phyloP scores from a whole-genome alignment of 2,888 invertebrate genomes.

The Uloborus plumipes region DNA sequence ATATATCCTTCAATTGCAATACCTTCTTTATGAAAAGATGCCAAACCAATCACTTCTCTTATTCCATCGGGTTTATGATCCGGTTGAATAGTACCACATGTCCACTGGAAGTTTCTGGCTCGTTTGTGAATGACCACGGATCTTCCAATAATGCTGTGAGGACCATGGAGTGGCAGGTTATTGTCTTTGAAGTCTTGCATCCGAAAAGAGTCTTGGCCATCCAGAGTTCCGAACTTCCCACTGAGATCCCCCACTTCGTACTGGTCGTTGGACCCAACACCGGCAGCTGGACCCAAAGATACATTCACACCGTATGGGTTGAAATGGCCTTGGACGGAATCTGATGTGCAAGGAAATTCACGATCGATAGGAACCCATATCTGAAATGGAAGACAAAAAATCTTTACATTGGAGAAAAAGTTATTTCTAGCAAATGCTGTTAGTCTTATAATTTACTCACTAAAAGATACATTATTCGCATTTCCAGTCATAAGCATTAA shows the following conservation, averaged over 20 bases:
- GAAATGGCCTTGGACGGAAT: conserved; percentile 86
- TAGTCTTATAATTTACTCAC: no score
- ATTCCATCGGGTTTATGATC: conserved; percentile 87
- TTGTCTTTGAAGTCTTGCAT: conserved; percentile 79
- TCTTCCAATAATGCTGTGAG: conserved; percentile 82
- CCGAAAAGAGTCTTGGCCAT: conserved; percentile 75
- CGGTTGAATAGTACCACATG: conserved; percentile 86
- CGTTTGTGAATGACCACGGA: conserved; percentile 87
- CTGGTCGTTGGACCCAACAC: conserved; percentile 83
- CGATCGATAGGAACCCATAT: conserved; percentile 63
- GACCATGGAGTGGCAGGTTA: conserved; percentile 84
- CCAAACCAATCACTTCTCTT: conserved; percentile 86
- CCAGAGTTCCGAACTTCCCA: conserved; percentile 83
- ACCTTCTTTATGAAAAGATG: conserved; percentile 89
- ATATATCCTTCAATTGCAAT: conserved; percentile 87
- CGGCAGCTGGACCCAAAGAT: conserved; percentile 68
- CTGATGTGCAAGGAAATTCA: conserved; percentile 85
- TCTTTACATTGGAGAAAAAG: background rate
- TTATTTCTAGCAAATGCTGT: background rate
- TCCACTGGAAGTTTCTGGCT: conserved; percentile 78
- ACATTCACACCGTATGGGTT: conserved; percentile 84
- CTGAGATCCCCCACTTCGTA: conserved; percentile 78
- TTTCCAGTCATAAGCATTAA: no score
- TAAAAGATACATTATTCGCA: no score
- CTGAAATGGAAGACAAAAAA: background rate